Evolutionary conservation across 2,797 vertebrate genomes (phyloP), one percentile per base, ranked within the genome.

Genomic region (Acanthis flammea): DNA sequence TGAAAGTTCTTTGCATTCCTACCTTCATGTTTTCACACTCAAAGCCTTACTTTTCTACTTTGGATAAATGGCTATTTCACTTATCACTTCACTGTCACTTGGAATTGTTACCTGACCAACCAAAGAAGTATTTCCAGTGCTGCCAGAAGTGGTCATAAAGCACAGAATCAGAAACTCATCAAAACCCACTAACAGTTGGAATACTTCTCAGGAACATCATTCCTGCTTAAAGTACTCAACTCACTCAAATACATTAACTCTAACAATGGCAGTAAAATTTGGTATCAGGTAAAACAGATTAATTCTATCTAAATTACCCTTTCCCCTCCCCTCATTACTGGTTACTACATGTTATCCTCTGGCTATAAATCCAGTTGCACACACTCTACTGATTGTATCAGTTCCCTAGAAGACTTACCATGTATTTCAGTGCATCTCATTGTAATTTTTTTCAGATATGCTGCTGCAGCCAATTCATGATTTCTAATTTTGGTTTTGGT

Each of bases 371-470:
- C 19, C 14, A 10, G 77, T 1, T 48, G 48, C 45, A 53, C 11
- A 45, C 53, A 44, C 9, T 33, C 22, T 16, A 35, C 18, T 60
- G 24, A 55, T 33, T 33, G 18, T 6, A 27, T 4, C 47, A 35
- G 16, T 65, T 86, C 44, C 31, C 8, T 4, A 30, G 6, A 51
- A 97, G 51, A 87, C 98, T 96, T 83, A 99, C 99, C 99, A 88
- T 95, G 97, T 93, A 99, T 99, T 92, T 99, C 98, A 80, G 97
- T 97, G 94, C 98, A 99, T 61, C 82, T 98, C 98, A 99, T 97
- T 11, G 92, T 97, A 75, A 99, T 98, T 87, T 98, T 98, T 74
- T 98, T 98, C 54, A 99, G 98, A 96, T 99, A 99, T 2, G 98
- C 98, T 19, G 98, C 97, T 80, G 98, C 99, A 53, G 97, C 97